Evolutionary conservation across 2,888 invertebrate species (phyloP).

Genomic region (Platycheirus albimanus): DNA sequence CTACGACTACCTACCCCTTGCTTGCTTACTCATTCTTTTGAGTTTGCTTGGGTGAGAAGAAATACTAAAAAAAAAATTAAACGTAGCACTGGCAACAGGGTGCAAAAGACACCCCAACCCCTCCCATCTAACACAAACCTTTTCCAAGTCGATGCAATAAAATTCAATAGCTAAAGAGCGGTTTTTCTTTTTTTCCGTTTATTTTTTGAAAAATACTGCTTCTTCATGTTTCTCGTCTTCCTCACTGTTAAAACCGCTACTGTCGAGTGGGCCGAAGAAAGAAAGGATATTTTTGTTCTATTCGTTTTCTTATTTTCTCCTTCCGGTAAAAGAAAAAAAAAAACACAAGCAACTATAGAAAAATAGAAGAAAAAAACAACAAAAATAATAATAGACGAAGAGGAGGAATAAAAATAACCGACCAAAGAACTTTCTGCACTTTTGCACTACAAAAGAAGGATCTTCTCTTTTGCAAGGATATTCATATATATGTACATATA

Average conservation of each 20-base stretch:
- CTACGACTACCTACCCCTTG: too few species aligned
- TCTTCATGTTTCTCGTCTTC: conserved; percentile 31
- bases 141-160: conserved; percentile 60
- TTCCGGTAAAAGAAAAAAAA: conserved; percentile 9
- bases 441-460: conserved; percentile 62
- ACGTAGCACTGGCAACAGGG: conserved; percentile 56
- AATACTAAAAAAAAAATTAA: conserved; percentile 6
- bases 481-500: too few species aligned
- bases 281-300: conserved; percentile 41
- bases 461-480: conserved; percentile 12
- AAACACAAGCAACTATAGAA: conserved; percentile 2
- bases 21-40: conserved; percentile 8
- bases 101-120: conserved; percentile 12
- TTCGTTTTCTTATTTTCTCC: conserved; percentile 18
- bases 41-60: background rate
- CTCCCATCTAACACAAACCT: too few species aligned
- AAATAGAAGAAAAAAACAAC: background rate
- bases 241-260: conserved; percentile 40
- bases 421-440: conserved; percentile 65
- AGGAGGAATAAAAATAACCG: conserved; percentile 54
- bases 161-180: conserved; percentile 57
- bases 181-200: conserved; percentile 1
- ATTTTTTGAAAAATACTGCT: conserved; percentile 29
- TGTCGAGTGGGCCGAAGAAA: conserved; percentile 51
- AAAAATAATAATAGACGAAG: conserved; percentile 26